These are phyloP conservation scores for Boloria selene DNA, from an alignment of 2,888 invertebrate genomes.

Conservation along the genomic window DNA sequence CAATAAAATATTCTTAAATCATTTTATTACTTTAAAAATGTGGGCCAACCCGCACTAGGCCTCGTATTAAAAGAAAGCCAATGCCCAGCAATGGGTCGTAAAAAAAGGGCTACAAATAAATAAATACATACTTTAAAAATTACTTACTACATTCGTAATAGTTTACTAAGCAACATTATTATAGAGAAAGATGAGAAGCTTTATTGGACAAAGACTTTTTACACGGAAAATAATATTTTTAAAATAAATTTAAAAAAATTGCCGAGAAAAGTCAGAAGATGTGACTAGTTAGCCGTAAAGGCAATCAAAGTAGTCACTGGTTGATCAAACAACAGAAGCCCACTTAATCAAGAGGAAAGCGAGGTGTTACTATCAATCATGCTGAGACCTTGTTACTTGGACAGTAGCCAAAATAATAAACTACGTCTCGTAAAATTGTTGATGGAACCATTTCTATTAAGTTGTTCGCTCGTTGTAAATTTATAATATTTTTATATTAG, in stretches of 20 bases:
- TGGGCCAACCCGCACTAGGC: no score
- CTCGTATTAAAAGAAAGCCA: no score
- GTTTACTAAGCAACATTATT: no score
- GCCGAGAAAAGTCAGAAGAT: conserved; percentile 59
- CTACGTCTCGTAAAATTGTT: conserved; percentile 71
- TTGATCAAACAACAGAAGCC: conserved; percentile 79
- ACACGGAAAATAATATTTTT: background rate
- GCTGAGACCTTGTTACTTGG: conserved; percentile 52
- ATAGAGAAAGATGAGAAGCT: no score
- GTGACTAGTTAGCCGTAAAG: conserved; percentile 71
- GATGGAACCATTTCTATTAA: conserved; percentile 62
- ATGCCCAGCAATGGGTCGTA: no score
- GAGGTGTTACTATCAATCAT: conserved; percentile 81
- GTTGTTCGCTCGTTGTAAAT: conserved; percentile 48
- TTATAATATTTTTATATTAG: conserved; percentile 41
- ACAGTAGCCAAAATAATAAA: conserved; percentile 75
- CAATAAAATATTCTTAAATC: background rate
- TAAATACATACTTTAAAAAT: no score
- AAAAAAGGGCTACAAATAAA: no score
- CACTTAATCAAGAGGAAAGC: conserved; percentile 76
- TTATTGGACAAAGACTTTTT: no score
- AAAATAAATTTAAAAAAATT: background rate
- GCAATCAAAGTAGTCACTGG: conserved; percentile 74
- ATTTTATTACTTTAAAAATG: background rate
- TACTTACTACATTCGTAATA: no score